Conservation (phyloP, 2,888 invertebrate genomes). For the Salticus scenicus region DNA sequence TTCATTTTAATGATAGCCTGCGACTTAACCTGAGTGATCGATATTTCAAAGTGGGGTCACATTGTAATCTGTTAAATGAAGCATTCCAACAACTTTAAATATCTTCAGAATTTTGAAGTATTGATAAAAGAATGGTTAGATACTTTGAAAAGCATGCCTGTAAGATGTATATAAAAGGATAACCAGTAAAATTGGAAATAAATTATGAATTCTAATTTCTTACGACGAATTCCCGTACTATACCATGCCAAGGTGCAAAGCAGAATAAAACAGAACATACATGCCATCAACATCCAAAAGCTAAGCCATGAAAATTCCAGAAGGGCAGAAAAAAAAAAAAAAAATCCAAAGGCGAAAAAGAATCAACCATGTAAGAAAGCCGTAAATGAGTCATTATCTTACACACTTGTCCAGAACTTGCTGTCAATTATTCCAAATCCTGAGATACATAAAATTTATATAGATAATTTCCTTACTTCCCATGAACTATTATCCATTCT, state of each 20-base stretch:
- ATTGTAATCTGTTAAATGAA: too few relatives aligned
- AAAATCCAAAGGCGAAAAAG: neutral
- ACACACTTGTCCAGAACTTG: too few relatives aligned
- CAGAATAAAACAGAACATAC: neutral
- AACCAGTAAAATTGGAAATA: neutral
- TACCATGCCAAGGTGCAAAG: neutral
- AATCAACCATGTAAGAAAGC: neutral
- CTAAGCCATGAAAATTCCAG: neutral
- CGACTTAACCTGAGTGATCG: too few relatives aligned
- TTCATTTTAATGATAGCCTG: too few relatives aligned
- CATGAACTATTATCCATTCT: neutral
- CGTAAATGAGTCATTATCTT: too few relatives aligned
- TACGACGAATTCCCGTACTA: neutral
- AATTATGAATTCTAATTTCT: too few relatives aligned
- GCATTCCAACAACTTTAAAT: too few relatives aligned
- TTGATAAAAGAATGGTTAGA: too few relatives aligned
- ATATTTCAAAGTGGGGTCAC: too few relatives aligned
- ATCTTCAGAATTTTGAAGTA: too few relatives aligned
- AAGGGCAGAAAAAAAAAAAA: neutral
- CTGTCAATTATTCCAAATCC: neutral
- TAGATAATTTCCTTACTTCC: neutral
- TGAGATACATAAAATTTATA: slow-evolving; percentile 1
- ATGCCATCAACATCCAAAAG: neutral
- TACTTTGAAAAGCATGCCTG: neutral
- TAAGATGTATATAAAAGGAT: neutral